Evolutionary conservation across 53 echinoderm and acorn worm species (phyloP).

Genomic region (Henricia sp.): DNA sequence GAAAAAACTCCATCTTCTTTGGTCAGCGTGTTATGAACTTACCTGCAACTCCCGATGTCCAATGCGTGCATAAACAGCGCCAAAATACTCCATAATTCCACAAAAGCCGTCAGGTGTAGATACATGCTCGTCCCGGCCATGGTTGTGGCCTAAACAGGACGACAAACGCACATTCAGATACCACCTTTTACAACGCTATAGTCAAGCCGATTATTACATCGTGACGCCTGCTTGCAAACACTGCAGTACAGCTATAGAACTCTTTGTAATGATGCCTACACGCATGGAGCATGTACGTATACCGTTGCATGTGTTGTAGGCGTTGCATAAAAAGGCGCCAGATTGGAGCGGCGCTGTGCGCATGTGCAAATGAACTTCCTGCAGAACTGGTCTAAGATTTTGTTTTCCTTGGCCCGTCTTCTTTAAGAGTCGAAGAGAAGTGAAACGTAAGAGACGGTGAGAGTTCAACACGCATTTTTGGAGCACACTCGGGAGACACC

Average conservation of each 20-base stretch:
- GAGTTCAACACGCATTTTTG: not conserved
- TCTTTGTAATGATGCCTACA: too few species aligned
- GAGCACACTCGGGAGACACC: constrained; percentile 31
- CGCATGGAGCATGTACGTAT: not conserved
- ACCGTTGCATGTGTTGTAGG: constrained; percentile 9
- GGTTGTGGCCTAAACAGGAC: not conserved
- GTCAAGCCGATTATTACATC: constrained; percentile 18
- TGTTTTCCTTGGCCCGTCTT: not conserved
- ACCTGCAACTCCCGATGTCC: constrained; percentile 52
- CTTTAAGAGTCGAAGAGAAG: not conserved
- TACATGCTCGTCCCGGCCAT: not conserved
- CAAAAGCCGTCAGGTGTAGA: constrained; percentile 46
- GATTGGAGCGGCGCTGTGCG: constrained; percentile 17
- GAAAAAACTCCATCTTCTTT: too few species aligned
- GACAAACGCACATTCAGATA: not conserved
- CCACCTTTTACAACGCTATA: constrained; percentile 8
- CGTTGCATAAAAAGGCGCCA: not conserved
- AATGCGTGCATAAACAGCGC: constrained; percentile 36
- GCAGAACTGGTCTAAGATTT: constrained; percentile 18
- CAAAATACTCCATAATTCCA: constrained; percentile 63
- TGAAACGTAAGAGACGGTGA: constrained; percentile 15
- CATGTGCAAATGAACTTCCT: constrained; percentile 37
- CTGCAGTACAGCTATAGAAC: not conserved
- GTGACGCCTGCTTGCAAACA: not conserved
- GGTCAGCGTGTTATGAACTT: not conserved